A percentile compares a stretch with the other conserved stretches of the same genome.
These are phyloP conservation scores for Pseudoips prasinana DNA, from an alignment of 2,888 invertebrate genomes.

Conservation along the genomic window DNA sequence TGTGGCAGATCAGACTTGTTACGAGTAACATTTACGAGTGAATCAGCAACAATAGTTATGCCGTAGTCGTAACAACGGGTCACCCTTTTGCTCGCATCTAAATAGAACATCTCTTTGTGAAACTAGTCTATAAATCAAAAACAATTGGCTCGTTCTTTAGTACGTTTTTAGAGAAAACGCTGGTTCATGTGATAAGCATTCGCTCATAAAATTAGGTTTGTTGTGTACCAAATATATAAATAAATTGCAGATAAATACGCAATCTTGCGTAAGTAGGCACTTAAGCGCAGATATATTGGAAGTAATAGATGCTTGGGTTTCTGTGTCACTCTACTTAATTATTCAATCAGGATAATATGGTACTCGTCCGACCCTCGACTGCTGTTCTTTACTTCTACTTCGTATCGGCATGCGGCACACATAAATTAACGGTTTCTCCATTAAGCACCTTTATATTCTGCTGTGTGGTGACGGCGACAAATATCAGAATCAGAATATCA, in stretches of 20 bases:
- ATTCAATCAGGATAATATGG: constrained; percentile 20
- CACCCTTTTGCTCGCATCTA: constrained; percentile 29
- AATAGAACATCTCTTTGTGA: constrained; percentile 36
- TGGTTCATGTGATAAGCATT: constrained; percentile 25
- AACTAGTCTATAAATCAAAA: constrained; percentile 31
- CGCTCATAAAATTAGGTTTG: constrained; percentile 29
- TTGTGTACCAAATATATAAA: constrained; percentile 24
- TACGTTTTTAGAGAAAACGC: constrained; percentile 19
- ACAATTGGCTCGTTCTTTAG: constrained; percentile 31
- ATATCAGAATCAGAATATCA: too few species aligned
- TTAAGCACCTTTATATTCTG: too few species aligned
- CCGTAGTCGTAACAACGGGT: constrained; percentile 26
- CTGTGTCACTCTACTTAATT: constrained; percentile 24
- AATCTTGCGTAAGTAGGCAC: constrained; percentile 19
- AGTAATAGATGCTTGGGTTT: constrained; percentile 24
- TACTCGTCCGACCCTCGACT: constrained; percentile 13
- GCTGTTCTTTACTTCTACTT: too few species aligned
- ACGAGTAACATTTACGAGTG: constrained; percentile 28
- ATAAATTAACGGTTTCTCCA: too few species aligned
- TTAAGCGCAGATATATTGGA: constrained; percentile 23
- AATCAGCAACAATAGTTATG: constrained; percentile 27
- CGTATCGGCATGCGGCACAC: too few species aligned
- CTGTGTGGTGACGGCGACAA: too few species aligned
- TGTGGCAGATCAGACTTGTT: constrained; percentile 26
- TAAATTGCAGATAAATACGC: constrained; percentile 27